Evolutionary conservation across 2,888 invertebrate species (phyloP).

Genomic region (Sclerodermus sp.): DNA sequence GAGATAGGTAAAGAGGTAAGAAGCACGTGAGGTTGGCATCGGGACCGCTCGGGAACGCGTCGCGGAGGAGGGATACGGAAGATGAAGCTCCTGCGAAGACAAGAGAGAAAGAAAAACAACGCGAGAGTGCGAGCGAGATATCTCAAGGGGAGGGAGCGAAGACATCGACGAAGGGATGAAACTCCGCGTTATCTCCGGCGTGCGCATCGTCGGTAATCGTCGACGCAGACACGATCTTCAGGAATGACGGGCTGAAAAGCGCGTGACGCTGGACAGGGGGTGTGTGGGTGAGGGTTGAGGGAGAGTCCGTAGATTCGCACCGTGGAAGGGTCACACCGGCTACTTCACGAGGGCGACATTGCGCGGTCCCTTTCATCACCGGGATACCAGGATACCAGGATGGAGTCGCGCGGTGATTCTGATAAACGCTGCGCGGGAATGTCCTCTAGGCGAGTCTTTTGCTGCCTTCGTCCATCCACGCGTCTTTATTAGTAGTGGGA

Average conservation of each 20-base stretch:
- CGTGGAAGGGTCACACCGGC: constrained; percentile 11
- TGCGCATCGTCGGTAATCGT: constrained; percentile 48
- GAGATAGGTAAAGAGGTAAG: no score
- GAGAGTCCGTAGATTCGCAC: not conserved
- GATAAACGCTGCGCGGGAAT: no score
- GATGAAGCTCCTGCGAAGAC: not conserved
- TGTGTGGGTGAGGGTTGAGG: constrained; percentile 8
- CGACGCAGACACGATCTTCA: constrained; percentile 44
- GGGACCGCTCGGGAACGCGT: not conserved
- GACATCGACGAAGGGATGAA: constrained; percentile 26
- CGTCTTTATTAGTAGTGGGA: no score
- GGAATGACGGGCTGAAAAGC: constrained; percentile 22
- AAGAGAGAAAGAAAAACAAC: not conserved
- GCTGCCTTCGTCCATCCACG: no score
- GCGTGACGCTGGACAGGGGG: constrained; percentile 16
- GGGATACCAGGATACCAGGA: constrained; percentile 19
- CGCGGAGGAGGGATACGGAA: not conserved
- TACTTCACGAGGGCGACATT: constrained; percentile 46
- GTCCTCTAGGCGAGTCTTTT: no score
- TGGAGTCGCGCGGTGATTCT: not conserved
- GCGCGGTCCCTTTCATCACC: constrained; percentile 45
- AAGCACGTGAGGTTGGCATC: no score
- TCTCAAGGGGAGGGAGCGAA: constrained; percentile 36
- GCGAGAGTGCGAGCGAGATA: constrained; percentile 3
- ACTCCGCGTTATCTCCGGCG: constrained; percentile 48